Evolutionary conservation across 2,888 invertebrate species (phyloP), one percentile per base, ranked within the genome.

Genomic region (Tiliacea citrago): DNA sequence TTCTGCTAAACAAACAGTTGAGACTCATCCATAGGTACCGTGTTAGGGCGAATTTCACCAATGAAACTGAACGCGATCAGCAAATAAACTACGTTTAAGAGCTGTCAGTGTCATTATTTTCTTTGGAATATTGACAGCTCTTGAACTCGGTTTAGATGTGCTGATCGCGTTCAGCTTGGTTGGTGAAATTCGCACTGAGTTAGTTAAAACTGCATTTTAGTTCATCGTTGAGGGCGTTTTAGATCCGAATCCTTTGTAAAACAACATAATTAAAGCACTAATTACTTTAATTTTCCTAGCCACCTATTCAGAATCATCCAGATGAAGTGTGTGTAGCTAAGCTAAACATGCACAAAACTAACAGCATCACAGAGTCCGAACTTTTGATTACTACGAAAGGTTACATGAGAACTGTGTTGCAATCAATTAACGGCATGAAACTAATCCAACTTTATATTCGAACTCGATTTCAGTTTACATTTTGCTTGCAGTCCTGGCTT

Each of bases 361-460:
- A 53, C 42, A 71, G 55, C 18, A 49, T 29, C 2, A 42, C 9
- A 53, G 24, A 53, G 35, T 45, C 5, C 16, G 5, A 55, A 35
- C 3, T 55, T 67, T 55, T 39, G 39, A 55, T 62, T 61, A 53
- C 1, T 39, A 21, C 5, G 18, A 16, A 45, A 18, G n/a, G 49
- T 45, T 60, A 24, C 16, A 70, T n/a, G 35, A 60, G 42, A 60
- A 51, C 47, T 55, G 61, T 39, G n/a, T 42, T 51, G 73, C 57
- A 72, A 47, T 70, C 47, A 57, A 57, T 49, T 47, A 57, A 47
- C 39, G 12, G 6, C 24, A 18, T 35, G 21, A 55, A 74, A 74
- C 53, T 62, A n/a, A 74, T 75, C 39, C 10, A 74, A 74, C 75
- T 74, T 18, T n/a, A 16, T 57, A 24, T 55, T 21, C 35, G 3